phyloP scores from a whole-genome alignment of 2,113 vertebrate genomes.

The Chloroceryle aenea region DNA sequence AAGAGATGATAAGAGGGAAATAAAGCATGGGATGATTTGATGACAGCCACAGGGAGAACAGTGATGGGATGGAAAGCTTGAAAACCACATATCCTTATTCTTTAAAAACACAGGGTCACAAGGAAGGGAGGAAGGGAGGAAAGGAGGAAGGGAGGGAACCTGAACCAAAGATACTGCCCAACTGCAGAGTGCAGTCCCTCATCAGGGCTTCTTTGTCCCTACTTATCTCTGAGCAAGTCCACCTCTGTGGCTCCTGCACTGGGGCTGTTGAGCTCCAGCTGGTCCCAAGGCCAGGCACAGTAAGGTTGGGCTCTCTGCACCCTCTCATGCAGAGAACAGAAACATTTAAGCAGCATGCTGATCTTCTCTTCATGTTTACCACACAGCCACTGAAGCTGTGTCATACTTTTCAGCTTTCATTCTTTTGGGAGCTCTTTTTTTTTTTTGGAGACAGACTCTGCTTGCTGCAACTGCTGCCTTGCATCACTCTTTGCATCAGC shows the following conservation, averaged over 20 bases:
- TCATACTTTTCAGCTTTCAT: not conserved
- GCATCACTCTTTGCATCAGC: not conserved
- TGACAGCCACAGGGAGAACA: not conserved
- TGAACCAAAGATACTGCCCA: not conserved
- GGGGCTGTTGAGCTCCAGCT: not conserved
- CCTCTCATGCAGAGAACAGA: not conserved
- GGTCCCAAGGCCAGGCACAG: rapidly evolving
- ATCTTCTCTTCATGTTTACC: not conserved
- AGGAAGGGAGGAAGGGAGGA: too few species aligned
- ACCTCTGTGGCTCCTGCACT: rapidly evolving
- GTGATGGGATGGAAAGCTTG: not conserved
- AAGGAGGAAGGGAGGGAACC: too few species aligned
- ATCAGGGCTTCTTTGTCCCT: not conserved
- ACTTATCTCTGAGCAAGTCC: rapidly evolving
- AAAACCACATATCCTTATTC: not conserved
- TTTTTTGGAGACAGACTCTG: not conserved
- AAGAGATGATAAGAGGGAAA: not conserved
- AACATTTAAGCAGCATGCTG: rapidly evolving
- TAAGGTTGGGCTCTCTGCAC: not conserved
- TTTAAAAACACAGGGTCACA: not conserved
- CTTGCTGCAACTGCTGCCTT: not conserved
- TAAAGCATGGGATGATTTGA: not conserved
- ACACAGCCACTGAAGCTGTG: not conserved
- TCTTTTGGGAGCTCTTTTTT: not conserved
- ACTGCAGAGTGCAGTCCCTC: not conserved